Conservation (phyloP, 1,140 invertebrate species). For the Zaprionus capensis region DNA sequence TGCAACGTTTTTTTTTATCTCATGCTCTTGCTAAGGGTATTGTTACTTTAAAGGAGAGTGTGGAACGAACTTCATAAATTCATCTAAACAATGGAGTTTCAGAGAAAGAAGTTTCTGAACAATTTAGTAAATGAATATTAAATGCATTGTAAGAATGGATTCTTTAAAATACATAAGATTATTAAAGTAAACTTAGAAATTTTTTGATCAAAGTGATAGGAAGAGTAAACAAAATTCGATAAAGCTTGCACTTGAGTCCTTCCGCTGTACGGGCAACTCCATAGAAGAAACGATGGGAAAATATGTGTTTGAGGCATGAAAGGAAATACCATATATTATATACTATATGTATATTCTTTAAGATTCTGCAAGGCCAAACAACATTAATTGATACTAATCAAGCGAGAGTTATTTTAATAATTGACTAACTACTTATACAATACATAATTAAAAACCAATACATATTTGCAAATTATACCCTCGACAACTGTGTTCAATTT, state of each 20-base stretch:
- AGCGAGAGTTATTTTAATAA: neutral
- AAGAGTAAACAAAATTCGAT: neutral
- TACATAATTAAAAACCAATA: too few species aligned
- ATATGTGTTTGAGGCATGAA: slow-evolving; percentile 46
- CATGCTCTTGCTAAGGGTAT: slow-evolving; percentile 9
- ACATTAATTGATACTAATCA: slow-evolving; percentile 42
- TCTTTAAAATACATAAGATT: too few species aligned
- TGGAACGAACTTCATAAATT: neutral
- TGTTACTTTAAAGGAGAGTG: neutral
- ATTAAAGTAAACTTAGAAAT: too few species aligned
- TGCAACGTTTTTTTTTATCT: slow-evolving; percentile 27
- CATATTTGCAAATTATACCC: too few species aligned
- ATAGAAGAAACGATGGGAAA: slow-evolving; percentile 64
- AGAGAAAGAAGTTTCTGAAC: neutral
- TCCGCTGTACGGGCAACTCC: slow-evolving; percentile 39
- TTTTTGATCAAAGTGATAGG: too few species aligned
- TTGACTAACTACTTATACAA: neutral
- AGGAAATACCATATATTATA: slow-evolving; percentile 45
- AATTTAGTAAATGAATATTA: neutral
- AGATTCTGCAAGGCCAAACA: slow-evolving; percentile 7
- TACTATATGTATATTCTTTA: slow-evolving; percentile 5
- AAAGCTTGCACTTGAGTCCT: neutral
- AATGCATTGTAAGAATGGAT: neutral
- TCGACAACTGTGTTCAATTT: too few species aligned
- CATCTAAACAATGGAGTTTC: neutral